phyloP scores from a whole-genome alignment of 2,113 vertebrate genomes.

The Eira barbara region DNA sequence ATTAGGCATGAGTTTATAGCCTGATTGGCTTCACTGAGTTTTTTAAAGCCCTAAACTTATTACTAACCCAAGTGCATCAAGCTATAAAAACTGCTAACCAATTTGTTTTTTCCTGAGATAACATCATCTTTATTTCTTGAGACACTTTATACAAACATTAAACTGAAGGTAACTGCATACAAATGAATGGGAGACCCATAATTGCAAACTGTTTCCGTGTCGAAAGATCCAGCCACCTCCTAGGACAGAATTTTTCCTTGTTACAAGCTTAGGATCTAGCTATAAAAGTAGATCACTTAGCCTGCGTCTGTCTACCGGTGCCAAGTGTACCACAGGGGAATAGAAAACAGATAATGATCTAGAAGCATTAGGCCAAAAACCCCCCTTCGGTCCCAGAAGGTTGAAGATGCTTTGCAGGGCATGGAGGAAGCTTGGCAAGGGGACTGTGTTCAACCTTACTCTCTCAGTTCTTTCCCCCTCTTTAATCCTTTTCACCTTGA shows the following conservation, averaged over 20 bases:
- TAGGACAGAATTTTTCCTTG: constrained; percentile 77
- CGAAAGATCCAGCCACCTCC: constrained; percentile 74
- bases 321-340: not conserved
- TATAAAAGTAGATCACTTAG: constrained; percentile 65
- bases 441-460: not conserved
- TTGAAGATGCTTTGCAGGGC: not conserved
- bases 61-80: constrained; percentile 65
- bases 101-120: constrained; percentile 67
- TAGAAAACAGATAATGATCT: not conserved
- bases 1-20: constrained; percentile 65
- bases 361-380: not conserved
- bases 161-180: constrained; percentile 82
- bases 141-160: constrained; percentile 81
- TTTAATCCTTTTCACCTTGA: constrained; percentile 47
- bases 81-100: constrained; percentile 64
- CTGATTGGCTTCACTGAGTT: constrained; percentile 69
- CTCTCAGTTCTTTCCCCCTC: not conserved
- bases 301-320: not conserved
- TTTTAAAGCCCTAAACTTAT: constrained; percentile 67
- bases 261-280: constrained; percentile 72
- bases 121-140: constrained; percentile 83
- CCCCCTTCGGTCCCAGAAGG: not conserved
- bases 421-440: not conserved
- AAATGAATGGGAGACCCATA: constrained; percentile 84
- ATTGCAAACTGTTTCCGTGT: constrained; percentile 79